Evolutionary conservation across 2,888 invertebrate genomes (phyloP).

Genomic region (Chironomus tentans): DNA sequence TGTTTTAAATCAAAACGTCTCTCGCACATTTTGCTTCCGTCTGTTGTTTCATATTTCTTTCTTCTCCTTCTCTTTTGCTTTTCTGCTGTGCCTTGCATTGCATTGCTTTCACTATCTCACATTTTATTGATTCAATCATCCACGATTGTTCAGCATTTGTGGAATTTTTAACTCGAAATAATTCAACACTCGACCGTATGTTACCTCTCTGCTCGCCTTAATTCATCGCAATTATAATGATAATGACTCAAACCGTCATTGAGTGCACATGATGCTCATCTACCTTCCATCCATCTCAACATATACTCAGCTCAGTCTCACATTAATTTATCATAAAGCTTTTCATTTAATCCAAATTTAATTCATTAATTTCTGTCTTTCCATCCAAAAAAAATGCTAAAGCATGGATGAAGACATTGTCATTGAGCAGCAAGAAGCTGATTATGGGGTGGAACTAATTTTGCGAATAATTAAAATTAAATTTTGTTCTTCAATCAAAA

Average conservation of each 20-base stretch:
- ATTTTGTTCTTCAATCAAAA: background rate
- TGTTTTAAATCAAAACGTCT: conserved; percentile 13
- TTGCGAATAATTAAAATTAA: background rate
- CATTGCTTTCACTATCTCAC: no score
- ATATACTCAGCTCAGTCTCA: background rate
- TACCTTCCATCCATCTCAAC: background rate
- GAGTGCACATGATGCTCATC: background rate
- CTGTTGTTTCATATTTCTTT: background rate
- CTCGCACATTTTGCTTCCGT: conserved; percentile 7
- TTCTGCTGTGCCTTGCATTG: background rate
- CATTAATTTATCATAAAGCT: background rate
- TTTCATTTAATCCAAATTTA: background rate
- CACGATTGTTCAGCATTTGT: background rate
- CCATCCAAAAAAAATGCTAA: background rate
- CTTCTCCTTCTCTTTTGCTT: background rate
- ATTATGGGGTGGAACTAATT: background rate
- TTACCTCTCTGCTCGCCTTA: no score
- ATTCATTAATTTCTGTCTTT: background rate
- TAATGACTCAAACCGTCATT: conserved; percentile 4
- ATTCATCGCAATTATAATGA: background rate
- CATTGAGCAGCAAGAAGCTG: background rate
- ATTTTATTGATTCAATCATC: background rate
- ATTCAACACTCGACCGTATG: no score
- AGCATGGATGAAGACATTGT: no score
- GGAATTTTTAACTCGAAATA: background rate